Evolutionary conservation across 2,888 invertebrate genomes (phyloP), one percentile per base, ranked within the genome.

Genomic region (Agonopterix arenella): DNA sequence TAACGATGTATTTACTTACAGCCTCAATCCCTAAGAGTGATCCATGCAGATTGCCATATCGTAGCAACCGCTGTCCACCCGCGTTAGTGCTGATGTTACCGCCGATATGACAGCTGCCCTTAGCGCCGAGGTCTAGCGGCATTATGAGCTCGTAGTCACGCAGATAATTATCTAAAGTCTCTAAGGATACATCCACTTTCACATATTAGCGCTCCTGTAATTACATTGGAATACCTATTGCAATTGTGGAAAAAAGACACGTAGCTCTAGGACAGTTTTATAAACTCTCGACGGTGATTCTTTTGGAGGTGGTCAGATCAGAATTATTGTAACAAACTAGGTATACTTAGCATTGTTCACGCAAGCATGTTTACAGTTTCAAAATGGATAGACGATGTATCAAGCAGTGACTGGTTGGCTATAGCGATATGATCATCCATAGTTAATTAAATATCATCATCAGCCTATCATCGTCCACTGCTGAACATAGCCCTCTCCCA

Each of bases 1-100:
- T 40, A 11, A 40, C 11, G n/a, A 40, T 10, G 40, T 28, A 28
- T 28, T 28, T 5, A 40, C 50, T 90, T 89, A 97, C 98, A 42
- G 94, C 97, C 91, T 98, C 98, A 45, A 99, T 72, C 28, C 99
- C 99, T 50, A 98, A 81, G 3, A 98, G 92, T 53, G 93, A 95
- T 18, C 97, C 97, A 69, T 98, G 98, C 5, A 98, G 89, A 74
- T 97, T 98, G 8, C 99, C 99, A 76, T 99, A 99, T 43, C 98
- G 92, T 36, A 99, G 77, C n/a, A 99, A 90, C 52, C 99, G 89
- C 16, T 99, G 81, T 0, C 99, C 99, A 0, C 99, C 99, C 0
- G 99, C 99, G 84, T 98, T 98, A 10, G 99, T 99, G 38, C 98
- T 94, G 28, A 98, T 91, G 77, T 98, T 98, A 11, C 99, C 99